Base-by-base conservation (phyloP, 2,797 vertebrate genomes). In the Crenichthys baileyi region DNA sequence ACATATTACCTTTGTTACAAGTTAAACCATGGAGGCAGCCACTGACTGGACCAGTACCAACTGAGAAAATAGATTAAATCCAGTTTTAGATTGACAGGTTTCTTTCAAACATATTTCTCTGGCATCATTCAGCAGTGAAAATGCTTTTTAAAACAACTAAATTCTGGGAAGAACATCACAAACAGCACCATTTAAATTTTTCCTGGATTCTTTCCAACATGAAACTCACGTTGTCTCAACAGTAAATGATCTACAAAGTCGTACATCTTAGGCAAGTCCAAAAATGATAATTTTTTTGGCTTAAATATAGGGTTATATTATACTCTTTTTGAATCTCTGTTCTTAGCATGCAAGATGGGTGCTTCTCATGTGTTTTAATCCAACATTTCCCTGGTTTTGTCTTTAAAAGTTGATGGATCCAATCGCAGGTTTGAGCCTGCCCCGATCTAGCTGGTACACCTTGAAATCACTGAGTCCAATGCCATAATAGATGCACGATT, bases 181-280 rank as follows among this genome's bases (percentile, higher is more conserved):
- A 93, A 93, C 92, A 94, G 94, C 93, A 94, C 93, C 93, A 85
- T 91, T 91, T 86, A 73, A 73, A 83, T 70, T 68, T 83, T 70
- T 94, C 93, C 93, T 94, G 93, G 90, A 87, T 93, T 93, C 84
- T 91, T 85, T 86, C 81, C 75, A 90, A 92, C 89, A 92, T 86
- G 90, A 85, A 60, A 2, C 8, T 75, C 90, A 92, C 91, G 86
- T 87, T 80, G 86, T 85, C 80, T 89, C 61, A 85, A 91, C 87
- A 90, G 73, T 90, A 90, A 88, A 89, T 81, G 82, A 85, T 91
- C 89, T 93, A 93, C 86, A 93, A 92, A 94, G 87, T 93, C 84
- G 81, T 82, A 93, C 77, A 87, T 91, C 86, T 85, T 87, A 90
- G 72, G 83, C 89, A 85, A 86, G 86, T 92, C 81, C 89, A 90